Evolutionary conservation across 2,888 invertebrate species (phyloP).

Genomic region (Drosophila melanocephala): DNA sequence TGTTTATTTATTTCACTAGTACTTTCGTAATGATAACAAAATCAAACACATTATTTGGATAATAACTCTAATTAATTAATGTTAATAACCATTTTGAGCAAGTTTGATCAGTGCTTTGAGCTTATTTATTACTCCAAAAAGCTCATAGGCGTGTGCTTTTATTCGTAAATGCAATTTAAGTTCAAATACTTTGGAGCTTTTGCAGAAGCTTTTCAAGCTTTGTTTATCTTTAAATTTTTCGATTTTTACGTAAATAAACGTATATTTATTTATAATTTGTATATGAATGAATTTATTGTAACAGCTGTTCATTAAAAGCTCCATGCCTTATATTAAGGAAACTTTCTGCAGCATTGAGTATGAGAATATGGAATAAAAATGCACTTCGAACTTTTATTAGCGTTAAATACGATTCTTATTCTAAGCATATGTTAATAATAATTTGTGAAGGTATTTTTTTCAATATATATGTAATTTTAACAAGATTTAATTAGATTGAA

Average conservation of each 20-base stretch:
- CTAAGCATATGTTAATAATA: not conserved
- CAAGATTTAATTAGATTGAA: no score
- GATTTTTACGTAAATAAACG: not conserved
- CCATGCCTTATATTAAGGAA: not conserved
- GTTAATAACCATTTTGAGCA: not conserved
- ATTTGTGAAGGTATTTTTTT: not conserved
- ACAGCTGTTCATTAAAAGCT: not conserved
- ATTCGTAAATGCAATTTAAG: not conserved
- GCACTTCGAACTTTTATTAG: not conserved
- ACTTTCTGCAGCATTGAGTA: not conserved
- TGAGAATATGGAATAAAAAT: not conserved
- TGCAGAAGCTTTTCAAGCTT: not conserved
- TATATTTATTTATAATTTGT: not conserved
- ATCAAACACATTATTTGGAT: not conserved
- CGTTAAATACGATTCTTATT: not conserved
- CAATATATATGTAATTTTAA: not conserved
- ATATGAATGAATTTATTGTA: not conserved
- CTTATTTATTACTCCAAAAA: not conserved
- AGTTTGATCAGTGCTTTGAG: not conserved
- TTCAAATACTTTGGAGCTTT: not conserved
- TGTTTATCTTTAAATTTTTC: not conserved
- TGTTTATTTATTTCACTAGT: not conserved
- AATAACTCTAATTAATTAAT: not conserved
- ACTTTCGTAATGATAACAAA: not conserved
- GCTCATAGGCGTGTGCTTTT: not conserved